Percentiles rank a stretch among this genome's conserved stretches.
These are phyloP conservation scores for Teleopsis dalmanni DNA, from an alignment of 1,140 invertebrate genomes.

Conservation along the genomic window DNA sequence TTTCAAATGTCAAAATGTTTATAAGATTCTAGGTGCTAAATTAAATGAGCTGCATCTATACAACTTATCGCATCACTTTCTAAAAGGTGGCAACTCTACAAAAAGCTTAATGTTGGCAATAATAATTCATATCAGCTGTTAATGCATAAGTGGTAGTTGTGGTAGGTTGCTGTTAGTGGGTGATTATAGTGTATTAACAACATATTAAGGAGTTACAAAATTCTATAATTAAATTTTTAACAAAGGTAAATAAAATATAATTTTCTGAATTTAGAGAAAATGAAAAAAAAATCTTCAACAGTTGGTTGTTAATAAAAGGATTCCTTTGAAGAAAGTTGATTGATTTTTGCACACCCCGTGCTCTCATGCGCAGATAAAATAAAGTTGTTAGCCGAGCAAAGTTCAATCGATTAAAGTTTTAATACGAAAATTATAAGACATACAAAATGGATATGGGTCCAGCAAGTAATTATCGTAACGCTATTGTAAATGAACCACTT, in stretches of 20 bases:
- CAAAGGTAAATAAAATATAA: not conserved
- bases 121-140: no score
- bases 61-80: not conserved
- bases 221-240: not conserved
- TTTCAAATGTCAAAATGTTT: no score
- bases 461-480: conserved; percentile 26
- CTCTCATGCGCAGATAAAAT: not conserved
- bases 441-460: not conserved
- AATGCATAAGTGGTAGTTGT: no score
- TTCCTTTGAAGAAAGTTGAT: not conserved
- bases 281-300: not conserved
- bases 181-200: not conserved
- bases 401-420: conserved; percentile 2
- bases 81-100: not conserved
- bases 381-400: conserved; percentile 1
- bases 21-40: no score
- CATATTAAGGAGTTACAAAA: not conserved
- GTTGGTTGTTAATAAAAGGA: not conserved
- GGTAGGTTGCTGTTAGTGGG: no score
- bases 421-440: not conserved
- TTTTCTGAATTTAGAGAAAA: not conserved
- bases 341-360: not conserved
- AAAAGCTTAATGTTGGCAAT: not conserved
- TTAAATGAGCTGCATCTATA: no score
- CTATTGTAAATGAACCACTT: conserved; percentile 29